Conservation (phyloP, 2,888 invertebrate genomes). For the Drosophila neotestacea region DNA sequence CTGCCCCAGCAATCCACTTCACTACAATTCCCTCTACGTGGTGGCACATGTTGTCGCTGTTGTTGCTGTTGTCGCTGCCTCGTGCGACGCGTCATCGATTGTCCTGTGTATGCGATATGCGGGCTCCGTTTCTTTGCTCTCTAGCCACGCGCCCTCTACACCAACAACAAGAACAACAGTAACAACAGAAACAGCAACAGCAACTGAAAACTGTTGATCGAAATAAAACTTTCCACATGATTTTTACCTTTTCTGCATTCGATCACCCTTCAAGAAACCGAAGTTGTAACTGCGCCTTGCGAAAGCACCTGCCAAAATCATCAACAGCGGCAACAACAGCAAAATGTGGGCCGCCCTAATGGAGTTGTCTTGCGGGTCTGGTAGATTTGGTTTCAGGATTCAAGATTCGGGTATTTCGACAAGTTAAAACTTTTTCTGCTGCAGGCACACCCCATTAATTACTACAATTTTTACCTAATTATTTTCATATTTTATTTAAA, state of each 20-base stretch:
- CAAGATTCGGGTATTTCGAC: constrained; percentile 13
- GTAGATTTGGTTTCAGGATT: constrained; percentile 41
- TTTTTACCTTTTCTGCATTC: constrained; percentile 49
- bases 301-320: constrained; percentile 64
- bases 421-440: constrained; percentile 26
- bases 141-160: constrained; percentile 59
- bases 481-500: constrained; percentile 66
- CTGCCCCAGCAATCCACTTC: constrained; percentile 25
- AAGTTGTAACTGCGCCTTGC: constrained; percentile 46
- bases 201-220: constrained; percentile 25
- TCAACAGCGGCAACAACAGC: constrained; percentile 18
- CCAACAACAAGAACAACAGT: constrained; percentile 19
- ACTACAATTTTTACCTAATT: constrained; percentile 50
- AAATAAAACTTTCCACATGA: constrained; percentile 65
- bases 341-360: constrained; percentile 76
- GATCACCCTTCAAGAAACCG: constrained; percentile 33
- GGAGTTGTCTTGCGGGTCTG: constrained; percentile 65
- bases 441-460: constrained; percentile 49
- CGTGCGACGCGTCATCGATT: constrained; percentile 67
- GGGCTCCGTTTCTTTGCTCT: constrained; percentile 35
- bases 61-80: constrained; percentile 33
- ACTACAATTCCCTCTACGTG: constrained; percentile 19
- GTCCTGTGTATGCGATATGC: constrained; percentile 65
- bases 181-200: not conserved
- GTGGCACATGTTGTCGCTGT: constrained; percentile 46